phyloP scores from a whole-genome alignment of 2,113 vertebrate species.

The Sula dactylatra region DNA sequence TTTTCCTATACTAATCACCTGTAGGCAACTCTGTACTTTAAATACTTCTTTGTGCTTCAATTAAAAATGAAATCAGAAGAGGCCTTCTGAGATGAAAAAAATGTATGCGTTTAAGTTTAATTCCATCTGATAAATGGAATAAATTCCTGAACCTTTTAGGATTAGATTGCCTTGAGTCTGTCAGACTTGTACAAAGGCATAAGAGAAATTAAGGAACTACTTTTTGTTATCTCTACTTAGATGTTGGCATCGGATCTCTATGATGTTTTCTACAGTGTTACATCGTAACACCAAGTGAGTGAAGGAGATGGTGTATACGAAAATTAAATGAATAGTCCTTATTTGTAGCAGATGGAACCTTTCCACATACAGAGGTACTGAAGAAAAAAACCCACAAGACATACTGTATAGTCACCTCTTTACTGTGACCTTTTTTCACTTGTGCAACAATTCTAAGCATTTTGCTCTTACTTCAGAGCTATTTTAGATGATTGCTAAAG shows the following conservation, averaged over 20 bases:
- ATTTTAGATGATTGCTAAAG: neutral
- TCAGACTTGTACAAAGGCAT: neutral
- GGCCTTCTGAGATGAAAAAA: neutral
- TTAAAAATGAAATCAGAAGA: neutral
- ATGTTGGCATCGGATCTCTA: neutral
- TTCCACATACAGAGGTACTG: neutral
- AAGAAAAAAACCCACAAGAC: rapidly evolving
- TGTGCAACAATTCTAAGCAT: neutral
- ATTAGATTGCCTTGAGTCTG: neutral
- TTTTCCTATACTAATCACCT: neutral
- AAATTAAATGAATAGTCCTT: neutral
- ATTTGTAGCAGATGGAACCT: neutral
- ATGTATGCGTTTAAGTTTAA: neutral
- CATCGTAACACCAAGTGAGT: neutral
- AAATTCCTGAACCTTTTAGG: neutral
- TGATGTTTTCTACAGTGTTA: neutral
- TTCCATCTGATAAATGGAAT: neutral
- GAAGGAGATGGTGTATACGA: neutral
- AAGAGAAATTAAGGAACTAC: neutral
- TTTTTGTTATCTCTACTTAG: neutral
- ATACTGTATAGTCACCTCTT: rapidly evolving
- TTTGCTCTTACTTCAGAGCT: neutral
- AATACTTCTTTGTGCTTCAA: neutral
- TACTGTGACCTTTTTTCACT: neutral
- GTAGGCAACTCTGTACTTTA: neutral